Evolutionary conservation across 2,797 vertebrate genomes (phyloP).

Genomic region (Phoeniculus purpureus): DNA sequence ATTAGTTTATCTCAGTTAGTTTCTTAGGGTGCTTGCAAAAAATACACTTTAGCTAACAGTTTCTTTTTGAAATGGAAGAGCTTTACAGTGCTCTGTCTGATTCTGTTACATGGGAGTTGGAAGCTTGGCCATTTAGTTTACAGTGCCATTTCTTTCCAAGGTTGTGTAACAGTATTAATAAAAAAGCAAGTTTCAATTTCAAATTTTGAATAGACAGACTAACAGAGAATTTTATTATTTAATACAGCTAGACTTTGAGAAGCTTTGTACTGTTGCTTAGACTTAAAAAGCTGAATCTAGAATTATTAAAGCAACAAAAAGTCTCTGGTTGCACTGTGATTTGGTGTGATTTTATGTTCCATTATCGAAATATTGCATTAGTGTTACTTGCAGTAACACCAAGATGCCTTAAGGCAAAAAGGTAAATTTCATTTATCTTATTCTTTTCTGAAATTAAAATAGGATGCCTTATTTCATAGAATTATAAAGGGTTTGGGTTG

Average conservation of each 20-base stretch:
- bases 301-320: not conserved
- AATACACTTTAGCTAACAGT: not conserved
- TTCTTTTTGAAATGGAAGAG: not conserved
- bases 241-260: not conserved
- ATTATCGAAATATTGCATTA: not conserved
- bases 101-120: not conserved
- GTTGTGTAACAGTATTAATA: not conserved
- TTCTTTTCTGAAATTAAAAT: not conserved
- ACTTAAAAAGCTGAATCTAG: not conserved
- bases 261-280: not conserved
- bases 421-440: not conserved
- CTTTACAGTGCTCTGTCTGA: not conserved
- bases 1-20: not conserved
- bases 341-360: not conserved
- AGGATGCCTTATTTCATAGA: not conserved
- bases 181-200: not conserved
- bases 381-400: not conserved
- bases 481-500: too few relatives aligned
- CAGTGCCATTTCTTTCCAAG: not conserved
- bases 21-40: slow-evolving; percentile 7
- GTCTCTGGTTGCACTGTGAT: not conserved
- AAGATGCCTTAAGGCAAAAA: not conserved
- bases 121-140: not conserved
- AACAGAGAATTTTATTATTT: not conserved
- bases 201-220: not conserved